Evolutionary conservation across 2,888 invertebrate species (phyloP).

Genomic region (Schizaphis graminum): DNA sequence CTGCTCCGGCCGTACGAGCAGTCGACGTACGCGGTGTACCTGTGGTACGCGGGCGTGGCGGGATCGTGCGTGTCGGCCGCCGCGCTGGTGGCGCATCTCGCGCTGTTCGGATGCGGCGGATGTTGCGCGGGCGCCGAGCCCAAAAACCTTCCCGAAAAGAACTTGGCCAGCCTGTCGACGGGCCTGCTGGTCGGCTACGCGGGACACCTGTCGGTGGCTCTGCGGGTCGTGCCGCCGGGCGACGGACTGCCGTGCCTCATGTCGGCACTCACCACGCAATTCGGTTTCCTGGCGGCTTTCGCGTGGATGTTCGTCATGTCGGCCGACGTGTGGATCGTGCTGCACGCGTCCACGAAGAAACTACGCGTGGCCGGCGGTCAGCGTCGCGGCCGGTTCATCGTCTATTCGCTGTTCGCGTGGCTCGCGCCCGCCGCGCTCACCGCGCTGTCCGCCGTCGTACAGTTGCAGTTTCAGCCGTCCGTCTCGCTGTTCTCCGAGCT

Average conservation of each 20-base stretch:
- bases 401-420: constrained; percentile 72
- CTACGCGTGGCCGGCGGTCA: constrained; percentile 71
- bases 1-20: neutral
- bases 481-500: constrained; percentile 67
- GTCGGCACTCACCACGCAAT: constrained; percentile 72
- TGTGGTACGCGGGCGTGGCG: constrained; percentile 33
- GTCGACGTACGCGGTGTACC: neutral
- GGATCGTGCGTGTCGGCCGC: constrained; percentile 71
- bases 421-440: constrained; percentile 71
- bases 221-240: constrained; percentile 70
- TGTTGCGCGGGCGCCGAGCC: constrained; percentile 69
- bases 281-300: constrained; percentile 73
- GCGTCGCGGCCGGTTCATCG: constrained; percentile 70
- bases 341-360: constrained; percentile 72
- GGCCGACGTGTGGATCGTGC: constrained; percentile 73
- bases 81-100: constrained; percentile 72
- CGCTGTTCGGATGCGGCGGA: constrained; percentile 70
- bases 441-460: constrained; percentile 70
- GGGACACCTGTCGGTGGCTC: constrained; percentile 71
- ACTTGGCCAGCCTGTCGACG: constrained; percentile 73
- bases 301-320: constrained; percentile 75
- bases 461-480: constrained; percentile 67
- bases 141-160: constrained; percentile 73
- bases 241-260: constrained; percentile 70
- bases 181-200: constrained; percentile 72